Conservation (phyloP, 1,140 invertebrate species). For the Drosophila mojavensis region DNA sequence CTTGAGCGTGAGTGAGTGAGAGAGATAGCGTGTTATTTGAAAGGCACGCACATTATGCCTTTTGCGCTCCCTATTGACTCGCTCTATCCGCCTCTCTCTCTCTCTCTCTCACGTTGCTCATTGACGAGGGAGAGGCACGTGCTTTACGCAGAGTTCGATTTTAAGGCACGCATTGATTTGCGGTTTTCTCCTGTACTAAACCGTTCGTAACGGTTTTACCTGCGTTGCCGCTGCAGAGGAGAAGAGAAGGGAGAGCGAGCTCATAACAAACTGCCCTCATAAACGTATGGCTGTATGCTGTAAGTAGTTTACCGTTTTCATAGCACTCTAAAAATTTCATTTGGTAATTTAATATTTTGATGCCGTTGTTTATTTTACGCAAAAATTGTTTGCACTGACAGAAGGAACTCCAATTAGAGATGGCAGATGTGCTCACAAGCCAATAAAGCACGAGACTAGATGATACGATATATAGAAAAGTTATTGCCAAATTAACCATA, state of each 20-base stretch:
- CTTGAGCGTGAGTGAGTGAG: no score
- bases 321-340: conserved; percentile 46
- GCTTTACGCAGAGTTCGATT: conserved; percentile 15
- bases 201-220: conserved; percentile 36
- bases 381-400: conserved; percentile 48
- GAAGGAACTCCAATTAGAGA: conserved; percentile 24
- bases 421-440: not conserved
- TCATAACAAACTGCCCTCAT: conserved; percentile 50
- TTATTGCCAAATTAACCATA: not conserved
- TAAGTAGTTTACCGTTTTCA: conserved; percentile 57
- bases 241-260: not conserved
- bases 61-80: conserved; percentile 1
- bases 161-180: conserved; percentile 22
- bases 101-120: conserved; percentile 13
- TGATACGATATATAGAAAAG: not conserved
- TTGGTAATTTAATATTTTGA: conserved; percentile 75
- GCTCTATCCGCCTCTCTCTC: conserved; percentile 1
- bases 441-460: not conserved
- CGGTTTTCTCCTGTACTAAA: conserved; percentile 9
- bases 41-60: conserved; percentile 45
- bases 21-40: not conserved
- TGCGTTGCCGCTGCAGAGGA: conserved; percentile 13
- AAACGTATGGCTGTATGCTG: not conserved
- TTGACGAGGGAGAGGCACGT: conserved; percentile 37
- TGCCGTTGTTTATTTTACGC: conserved; percentile 62